Evolutionary conservation across 2,797 vertebrate species (phyloP).

Genomic region (Choloepus didactylus): DNA sequence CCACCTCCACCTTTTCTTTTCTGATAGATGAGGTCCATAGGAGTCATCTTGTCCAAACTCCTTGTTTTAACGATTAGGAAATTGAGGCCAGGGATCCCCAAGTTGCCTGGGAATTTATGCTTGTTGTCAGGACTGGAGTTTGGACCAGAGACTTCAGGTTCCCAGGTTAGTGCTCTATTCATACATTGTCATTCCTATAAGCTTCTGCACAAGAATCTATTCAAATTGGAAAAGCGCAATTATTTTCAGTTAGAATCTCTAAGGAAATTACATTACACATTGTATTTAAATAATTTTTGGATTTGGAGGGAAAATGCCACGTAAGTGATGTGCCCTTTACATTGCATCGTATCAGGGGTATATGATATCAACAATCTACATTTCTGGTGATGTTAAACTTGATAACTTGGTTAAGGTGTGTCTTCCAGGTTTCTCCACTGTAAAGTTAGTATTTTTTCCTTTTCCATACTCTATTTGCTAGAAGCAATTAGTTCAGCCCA

Average conservation of each 20-base stretch:
- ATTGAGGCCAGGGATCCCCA: background rate
- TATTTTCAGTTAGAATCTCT: background rate
- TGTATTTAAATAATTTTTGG: background rate
- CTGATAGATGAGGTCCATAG: background rate
- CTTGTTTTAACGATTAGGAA: conserved; percentile 1
- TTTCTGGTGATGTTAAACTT: background rate
- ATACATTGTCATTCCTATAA: background rate
- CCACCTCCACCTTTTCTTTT: background rate
- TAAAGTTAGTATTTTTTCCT: background rate
- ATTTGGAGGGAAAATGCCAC: background rate
- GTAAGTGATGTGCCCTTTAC: background rate
- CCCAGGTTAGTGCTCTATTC: background rate
- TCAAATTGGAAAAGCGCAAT: background rate
- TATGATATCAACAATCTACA: background rate
- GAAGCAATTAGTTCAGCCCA: background rate
- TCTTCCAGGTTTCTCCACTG: background rate
- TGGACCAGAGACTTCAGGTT: background rate
- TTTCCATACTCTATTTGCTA: background rate
- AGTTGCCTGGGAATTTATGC: background rate
- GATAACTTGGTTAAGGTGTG: background rate
- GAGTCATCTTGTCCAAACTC: background rate
- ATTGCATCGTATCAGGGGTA: background rate
- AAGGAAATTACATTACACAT: conserved; percentile 20
- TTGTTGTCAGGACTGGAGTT: background rate
- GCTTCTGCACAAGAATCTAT: background rate